Evolutionary conservation across 2,113 vertebrate species (phyloP), one percentile per base, ranked within the genome.

Genomic region (Tinamus guttatus): DNA sequence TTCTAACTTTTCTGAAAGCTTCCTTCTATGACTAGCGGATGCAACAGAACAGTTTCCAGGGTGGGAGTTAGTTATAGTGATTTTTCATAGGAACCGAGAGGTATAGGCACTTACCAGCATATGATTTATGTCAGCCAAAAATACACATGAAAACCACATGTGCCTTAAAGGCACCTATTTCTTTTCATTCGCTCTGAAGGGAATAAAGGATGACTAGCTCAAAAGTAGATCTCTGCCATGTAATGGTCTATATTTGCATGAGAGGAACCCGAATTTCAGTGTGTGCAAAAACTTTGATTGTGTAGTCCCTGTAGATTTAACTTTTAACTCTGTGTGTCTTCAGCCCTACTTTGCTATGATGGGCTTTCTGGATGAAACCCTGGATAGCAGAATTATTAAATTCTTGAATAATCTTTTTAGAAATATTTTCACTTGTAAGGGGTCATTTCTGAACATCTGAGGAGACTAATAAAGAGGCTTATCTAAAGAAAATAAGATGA

Each of bases 81-180:
- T 68, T 93, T 87, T 25, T 78, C 22, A 67, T 5, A 74, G 40
- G 25, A 7, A 16, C 21, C 25, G 43, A 64, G 47, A 69, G 16
- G 47, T 76, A 52, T 2, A 76, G 63, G 11, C 4, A 22, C 12
- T 36, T 86, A 49, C 54, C 80, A 62, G 64, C 43, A 40, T n/a
- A 60, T 9, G 43, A 83, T 81, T 93, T 79, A 75, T 87, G 65
- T 75, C 62, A 82, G 62, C 15, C 52, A 91, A 93, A 94, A 94
- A 90, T 79, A 49, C 40, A 63, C 51, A 85, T 87, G 41, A 91
- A 85, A 93, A 84, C 27, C 67, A 79, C 15, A 4, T 59, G 15
- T 51, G 24, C 54, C 73, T 93, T 87, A 87, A 91, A 89, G 65
- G 54, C 16, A 68, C 3, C 5, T 51, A 20, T 74, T 81, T 94